Conservation (phyloP, 2,797 vertebrate species). For the Bufotes viridis region DNA sequence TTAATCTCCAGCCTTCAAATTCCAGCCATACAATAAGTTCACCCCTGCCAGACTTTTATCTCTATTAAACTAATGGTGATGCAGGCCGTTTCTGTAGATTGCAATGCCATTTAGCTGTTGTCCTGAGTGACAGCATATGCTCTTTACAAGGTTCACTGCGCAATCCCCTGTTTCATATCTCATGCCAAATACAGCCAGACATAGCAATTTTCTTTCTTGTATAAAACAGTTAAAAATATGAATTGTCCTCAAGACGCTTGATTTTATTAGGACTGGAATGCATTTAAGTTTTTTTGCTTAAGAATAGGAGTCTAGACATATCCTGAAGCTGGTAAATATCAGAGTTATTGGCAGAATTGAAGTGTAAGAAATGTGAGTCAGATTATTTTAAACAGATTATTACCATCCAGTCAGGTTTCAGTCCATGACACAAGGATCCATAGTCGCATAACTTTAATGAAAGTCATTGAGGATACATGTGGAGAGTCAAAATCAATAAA, state of each 20-base stretch:
- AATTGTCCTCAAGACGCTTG: neutral
- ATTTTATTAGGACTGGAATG: constrained; percentile 30
- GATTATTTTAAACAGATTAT: neutral
- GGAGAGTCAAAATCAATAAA: neutral
- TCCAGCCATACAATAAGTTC: constrained; percentile 50
- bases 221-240: constrained; percentile 10
- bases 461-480: neutral
- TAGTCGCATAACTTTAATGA: neutral
- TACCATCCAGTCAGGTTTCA: neutral
- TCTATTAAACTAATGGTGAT: constrained; percentile 55
- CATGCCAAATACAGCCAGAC: constrained; percentile 37
- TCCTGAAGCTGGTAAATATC: constrained; percentile 23
- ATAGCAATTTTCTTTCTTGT: constrained; percentile 13
- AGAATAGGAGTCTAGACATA: constrained; percentile 9
- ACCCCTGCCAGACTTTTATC: constrained; percentile 50
- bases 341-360: constrained; percentile 13
- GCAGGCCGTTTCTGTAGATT: constrained; percentile 22
- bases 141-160: constrained; percentile 31
- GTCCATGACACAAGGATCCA: neutral
- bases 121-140: constrained; percentile 39
- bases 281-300: constrained; percentile 10
- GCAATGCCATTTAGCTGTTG: constrained; percentile 30
- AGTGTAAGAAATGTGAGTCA: neutral
- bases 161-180: constrained; percentile 29
- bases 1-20: constrained; percentile 20